Conservation (phyloP, 2,113 vertebrate species). For the Martes martes region DNA sequence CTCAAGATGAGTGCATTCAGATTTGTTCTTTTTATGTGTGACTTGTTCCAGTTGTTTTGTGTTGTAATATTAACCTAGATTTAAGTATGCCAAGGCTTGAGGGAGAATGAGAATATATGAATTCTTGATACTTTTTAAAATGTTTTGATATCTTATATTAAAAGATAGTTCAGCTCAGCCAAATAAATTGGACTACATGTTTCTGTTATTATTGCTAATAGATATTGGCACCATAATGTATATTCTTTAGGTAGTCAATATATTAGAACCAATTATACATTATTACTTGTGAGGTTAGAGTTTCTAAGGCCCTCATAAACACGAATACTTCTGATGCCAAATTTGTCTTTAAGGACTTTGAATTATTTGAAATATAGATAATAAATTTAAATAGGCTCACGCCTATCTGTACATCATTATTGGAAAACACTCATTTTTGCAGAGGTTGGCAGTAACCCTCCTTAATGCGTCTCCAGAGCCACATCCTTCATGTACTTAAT, state of each 20-base stretch:
- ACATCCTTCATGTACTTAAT: conserved; percentile 22
- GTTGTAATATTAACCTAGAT: conserved; percentile 28
- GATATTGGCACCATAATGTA: not conserved
- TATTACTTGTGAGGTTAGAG: not conserved
- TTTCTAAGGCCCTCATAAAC: conserved; percentile 25
- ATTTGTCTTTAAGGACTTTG: conserved; percentile 54
- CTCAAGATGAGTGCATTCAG: not conserved
- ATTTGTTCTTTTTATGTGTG: not conserved
- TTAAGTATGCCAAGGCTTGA: conserved; percentile 31
- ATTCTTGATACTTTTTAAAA: not conserved
- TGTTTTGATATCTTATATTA: not conserved
- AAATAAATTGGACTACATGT: not conserved
- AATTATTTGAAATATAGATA: conserved; percentile 40
- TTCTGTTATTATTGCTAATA: conserved; percentile 13
- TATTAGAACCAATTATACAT: conserved; percentile 36
- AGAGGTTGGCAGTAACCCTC: conserved; percentile 23
- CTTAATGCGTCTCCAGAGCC: conserved; percentile 35
- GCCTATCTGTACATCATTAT: conserved; percentile 33
- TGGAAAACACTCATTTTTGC: conserved; percentile 31
- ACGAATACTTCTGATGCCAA: not conserved
- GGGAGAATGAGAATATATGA: conserved; percentile 36
- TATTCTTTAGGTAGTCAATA: conserved; percentile 21
- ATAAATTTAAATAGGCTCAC: conserved; percentile 39
- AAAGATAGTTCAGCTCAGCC: conserved; percentile 30
- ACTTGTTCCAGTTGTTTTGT: not conserved